Evolutionary conservation across 2,888 invertebrate genomes (phyloP).

Genomic region (Furcula furcula): DNA sequence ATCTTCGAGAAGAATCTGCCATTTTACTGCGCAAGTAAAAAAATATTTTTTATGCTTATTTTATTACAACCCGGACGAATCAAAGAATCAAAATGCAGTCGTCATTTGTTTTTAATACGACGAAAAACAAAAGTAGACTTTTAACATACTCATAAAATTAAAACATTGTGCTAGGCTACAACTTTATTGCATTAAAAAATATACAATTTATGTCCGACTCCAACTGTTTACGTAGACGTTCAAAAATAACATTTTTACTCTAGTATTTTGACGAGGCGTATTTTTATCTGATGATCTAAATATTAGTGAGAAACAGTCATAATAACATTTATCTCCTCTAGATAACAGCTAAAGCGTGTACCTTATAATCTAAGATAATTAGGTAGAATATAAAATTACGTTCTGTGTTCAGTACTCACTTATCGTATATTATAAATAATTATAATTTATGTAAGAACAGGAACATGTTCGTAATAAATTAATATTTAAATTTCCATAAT

Average conservation of each 20-base stretch:
- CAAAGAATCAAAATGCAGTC: background rate
- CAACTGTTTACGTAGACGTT: conserved; percentile 1
- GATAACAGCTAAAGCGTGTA: background rate
- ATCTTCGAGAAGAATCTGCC: too few relatives aligned
- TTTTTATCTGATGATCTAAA: conserved; percentile 9
- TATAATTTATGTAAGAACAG: too few relatives aligned
- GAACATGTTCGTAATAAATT: too few relatives aligned
- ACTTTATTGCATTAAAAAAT: background rate
- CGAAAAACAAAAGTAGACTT: background rate
- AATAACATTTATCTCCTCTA: conserved; percentile 12
- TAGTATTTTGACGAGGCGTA: conserved; percentile 1
- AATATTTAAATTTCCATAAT: too few relatives aligned
- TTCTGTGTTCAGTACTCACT: too few relatives aligned
- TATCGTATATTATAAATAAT: too few relatives aligned
- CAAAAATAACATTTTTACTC: background rate
- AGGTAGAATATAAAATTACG: too few relatives aligned
- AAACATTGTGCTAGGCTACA: background rate
- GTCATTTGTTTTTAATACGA: background rate
- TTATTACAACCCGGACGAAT: conserved; percentile 5
- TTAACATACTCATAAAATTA: background rate
- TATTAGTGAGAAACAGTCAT: conserved; percentile 5
- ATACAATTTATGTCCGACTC: conserved; percentile 2
- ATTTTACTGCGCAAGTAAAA: too few relatives aligned
- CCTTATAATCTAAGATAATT: background rate
- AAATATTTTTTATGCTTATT: too few relatives aligned